Evolutionary conservation across 2,888 invertebrate genomes (phyloP), one percentile per base, ranked within the genome.

Genomic region (Pristionchus entomophagus): DNA sequence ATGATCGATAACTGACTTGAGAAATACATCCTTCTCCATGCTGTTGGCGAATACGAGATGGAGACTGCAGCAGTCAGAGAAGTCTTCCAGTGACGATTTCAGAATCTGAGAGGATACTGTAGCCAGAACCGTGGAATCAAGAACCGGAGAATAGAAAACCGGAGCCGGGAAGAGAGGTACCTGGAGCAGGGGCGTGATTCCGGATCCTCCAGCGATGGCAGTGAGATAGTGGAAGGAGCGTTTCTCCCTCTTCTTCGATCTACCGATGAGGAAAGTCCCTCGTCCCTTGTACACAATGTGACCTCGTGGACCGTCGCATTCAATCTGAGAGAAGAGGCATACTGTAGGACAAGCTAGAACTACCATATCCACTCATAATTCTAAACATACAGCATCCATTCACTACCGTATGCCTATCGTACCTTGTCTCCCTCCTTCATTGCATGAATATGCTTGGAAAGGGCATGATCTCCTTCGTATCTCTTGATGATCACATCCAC

Each of bases 131-230:
- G 29, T 26, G 29, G 26, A 49, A 29, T n/a, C 12, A 3, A 14
- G 14, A 26, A 10, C 45, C 49, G 53, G 49, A 0, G n/a, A 41
- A 73, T n/a, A 10, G 38, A n/a, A 4, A 32, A 4, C 32, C 69
- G 22, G 0, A 26, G 6, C 41, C 29, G 29, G 32, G 29, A 65
- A 6, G 14, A 29, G 29, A 26, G 26, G 19, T 38, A 88, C 80
- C 62, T 99, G 99, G 86, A 97, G 94, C 97, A 99, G 98, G 86
- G 99, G 99, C 41, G 99, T 97, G 88, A 99, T 97, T 89, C 94
- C 94, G 59, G 95, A 95, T 45, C 95, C 95, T n/a, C 96, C 97
- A 91, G 98, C 97, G 94, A 99, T 97, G 97, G 99, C 96, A 96
- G 95, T 94, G 98, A 97, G 86, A 95, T 95, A 0, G 97, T 97